Evolutionary conservation across 2,113 vertebrate species (phyloP).

Genomic region (Sorex araneus): DNA sequence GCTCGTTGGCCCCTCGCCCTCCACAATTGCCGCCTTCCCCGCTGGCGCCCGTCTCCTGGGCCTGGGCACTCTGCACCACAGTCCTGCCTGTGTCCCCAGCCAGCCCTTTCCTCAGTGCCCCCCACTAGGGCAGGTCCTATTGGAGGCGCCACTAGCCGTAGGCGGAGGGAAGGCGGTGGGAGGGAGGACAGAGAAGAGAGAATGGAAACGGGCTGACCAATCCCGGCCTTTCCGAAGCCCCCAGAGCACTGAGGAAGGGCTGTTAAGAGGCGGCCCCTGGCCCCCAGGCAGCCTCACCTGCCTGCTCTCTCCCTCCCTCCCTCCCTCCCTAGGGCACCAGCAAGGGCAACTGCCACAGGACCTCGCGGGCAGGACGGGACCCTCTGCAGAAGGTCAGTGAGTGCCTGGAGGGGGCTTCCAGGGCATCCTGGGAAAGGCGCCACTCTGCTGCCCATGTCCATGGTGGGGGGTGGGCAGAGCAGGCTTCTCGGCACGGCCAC

Average conservation of each 20-base stretch:
- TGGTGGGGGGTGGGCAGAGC: neutral
- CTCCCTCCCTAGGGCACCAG: constrained; percentile 85
- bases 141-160: neutral
- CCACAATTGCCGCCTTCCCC: neutral
- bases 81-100: neutral
- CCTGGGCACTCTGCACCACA: neutral
- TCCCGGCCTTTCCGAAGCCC: no score
- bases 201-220: neutral
- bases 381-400: constrained; percentile 83
- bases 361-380: constrained; percentile 85
- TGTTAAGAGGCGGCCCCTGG: neutral
- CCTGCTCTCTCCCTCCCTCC: neutral
- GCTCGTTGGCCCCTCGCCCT: neutral
- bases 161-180: neutral
- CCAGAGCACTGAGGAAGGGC: neutral
- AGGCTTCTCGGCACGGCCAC: neutral
- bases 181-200: neutral
- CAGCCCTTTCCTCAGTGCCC: neutral
- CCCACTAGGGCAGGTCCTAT: neutral
- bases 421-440: neutral
- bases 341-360: constrained; percentile 84
- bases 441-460: neutral
- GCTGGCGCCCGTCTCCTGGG: neutral
- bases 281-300: neutral
- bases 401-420: neutral